Percentiles rank a stretch among this genome's conserved stretches.
Evolutionary conservation across 2,113 vertebrate species (phyloP).

Genomic region (Gorsachius goisagi): DNA sequence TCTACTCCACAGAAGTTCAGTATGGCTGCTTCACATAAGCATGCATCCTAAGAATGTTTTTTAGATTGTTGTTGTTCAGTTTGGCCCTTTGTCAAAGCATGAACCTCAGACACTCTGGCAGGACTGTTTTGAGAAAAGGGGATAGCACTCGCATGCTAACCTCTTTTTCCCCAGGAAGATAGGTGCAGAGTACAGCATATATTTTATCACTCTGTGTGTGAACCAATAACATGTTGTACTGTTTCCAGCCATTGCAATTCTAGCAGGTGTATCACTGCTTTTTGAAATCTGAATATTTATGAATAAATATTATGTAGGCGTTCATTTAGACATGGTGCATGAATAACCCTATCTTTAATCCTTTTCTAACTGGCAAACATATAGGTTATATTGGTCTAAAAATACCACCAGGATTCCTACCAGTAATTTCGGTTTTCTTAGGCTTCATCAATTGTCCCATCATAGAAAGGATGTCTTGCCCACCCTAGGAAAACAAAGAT

Average conservation of each 20-base stretch:
- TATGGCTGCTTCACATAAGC: neutral
- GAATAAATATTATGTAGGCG: neutral
- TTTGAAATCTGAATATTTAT: neutral
- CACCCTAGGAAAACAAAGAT: slow-evolving; percentile 79
- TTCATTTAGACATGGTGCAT: neutral
- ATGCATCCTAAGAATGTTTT: neutral
- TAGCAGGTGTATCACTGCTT: neutral
- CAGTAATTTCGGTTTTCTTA: slow-evolving; percentile 98
- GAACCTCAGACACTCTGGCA: neutral
- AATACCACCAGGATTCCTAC: slow-evolving; percentile 60
- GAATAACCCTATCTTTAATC: neutral
- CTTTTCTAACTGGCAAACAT: neutral
- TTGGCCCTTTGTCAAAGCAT: neutral
- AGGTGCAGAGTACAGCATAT: neutral
- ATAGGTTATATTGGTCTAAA: neutral
- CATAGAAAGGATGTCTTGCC: slow-evolving; percentile 98
- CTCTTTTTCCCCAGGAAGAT: neutral
- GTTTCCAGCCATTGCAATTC: neutral
- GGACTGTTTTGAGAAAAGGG: neutral
- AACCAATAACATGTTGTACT: neutral
- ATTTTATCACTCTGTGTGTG: neutral
- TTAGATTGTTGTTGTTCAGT: neutral
- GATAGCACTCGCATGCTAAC: neutral
- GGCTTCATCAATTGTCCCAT: slow-evolving; percentile 99
- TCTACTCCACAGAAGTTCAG: neutral